phyloP scores from a whole-genome alignment of 2,113 vertebrate genomes.

The Carassius carassius region DNA sequence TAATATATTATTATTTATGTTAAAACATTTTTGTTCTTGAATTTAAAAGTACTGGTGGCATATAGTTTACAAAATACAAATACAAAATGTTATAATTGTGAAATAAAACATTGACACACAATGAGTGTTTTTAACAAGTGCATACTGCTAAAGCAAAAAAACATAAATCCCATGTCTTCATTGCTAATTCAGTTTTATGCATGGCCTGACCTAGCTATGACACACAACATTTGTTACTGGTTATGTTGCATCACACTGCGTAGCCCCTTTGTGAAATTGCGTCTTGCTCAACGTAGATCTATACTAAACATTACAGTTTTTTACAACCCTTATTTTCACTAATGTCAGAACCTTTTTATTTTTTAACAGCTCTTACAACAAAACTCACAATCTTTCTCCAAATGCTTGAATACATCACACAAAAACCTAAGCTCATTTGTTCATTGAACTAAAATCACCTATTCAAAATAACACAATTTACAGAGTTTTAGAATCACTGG shows the following conservation, averaged over 20 bases:
- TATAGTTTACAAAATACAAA: too few species aligned
- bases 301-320: background rate
- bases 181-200: background rate
- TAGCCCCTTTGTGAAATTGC: background rate
- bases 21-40: too few species aligned
- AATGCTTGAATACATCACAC: background rate
- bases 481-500: background rate
- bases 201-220: background rate
- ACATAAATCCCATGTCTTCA: background rate
- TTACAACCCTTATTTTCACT: background rate
- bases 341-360: background rate
- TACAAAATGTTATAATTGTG: too few species aligned
- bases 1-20: too few species aligned
- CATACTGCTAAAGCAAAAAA: background rate
- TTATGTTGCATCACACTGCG: background rate
- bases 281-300: background rate
- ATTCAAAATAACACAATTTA: background rate
- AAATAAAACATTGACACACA: too few species aligned
- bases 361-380: background rate
- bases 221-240: background rate
- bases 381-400: background rate
- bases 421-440: background rate
- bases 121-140: too few species aligned
- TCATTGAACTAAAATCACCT: background rate
- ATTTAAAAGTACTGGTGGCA: too few species aligned